Evolutionary conservation across 2,888 invertebrate genomes (phyloP), one percentile per base, ranked within the genome.

Genomic region (Agapetus fuscipes): DNA sequence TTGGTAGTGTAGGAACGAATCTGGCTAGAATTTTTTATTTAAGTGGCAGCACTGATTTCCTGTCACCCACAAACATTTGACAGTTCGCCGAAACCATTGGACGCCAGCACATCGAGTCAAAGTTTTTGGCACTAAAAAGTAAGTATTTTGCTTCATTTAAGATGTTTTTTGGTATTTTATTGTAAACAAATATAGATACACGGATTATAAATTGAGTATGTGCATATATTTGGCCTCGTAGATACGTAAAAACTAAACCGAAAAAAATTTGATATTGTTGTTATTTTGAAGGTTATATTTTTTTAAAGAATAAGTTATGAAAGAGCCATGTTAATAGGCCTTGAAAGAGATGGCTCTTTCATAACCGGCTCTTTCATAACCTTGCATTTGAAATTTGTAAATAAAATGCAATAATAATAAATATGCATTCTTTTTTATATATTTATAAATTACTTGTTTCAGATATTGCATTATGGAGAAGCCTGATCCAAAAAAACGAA

Each of bases 41-140:
- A 41, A 35, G 30, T 41, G 36, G 39, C 39, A 43, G 35, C 43
- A 43, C 34, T 43, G 43, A 41, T 43, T 42, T 28, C 39, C 35
- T 25, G 31, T 30, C 30, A 42, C 37, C 35, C 36, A 36, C 40
- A 29, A 17, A 28, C 28, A 28, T 28, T 28, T 28, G 28, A 28
- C 28, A 28, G 28, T 28, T 28, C 28, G 28, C 6, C 28, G 28
- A 28, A 28, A 28, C 11, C 28, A 28, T 9, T 28, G 11, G 28
- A 28, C 28, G 28, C 28, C 7, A 12, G 28, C 11, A 28, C 6
- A 28, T 28, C 28, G 28, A 9, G 28, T 37, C 25, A 37, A 40
- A 40, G 37, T 29, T 40, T 40, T 40, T 39, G 37, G 28, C 37
- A 40, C 36, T 38, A 28, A 40, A 40, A 40, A 30, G 37, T 40